Evolutionary conservation across 2,113 vertebrate species (phyloP).

Genomic region (Tragelaphus strepsiceros): DNA sequence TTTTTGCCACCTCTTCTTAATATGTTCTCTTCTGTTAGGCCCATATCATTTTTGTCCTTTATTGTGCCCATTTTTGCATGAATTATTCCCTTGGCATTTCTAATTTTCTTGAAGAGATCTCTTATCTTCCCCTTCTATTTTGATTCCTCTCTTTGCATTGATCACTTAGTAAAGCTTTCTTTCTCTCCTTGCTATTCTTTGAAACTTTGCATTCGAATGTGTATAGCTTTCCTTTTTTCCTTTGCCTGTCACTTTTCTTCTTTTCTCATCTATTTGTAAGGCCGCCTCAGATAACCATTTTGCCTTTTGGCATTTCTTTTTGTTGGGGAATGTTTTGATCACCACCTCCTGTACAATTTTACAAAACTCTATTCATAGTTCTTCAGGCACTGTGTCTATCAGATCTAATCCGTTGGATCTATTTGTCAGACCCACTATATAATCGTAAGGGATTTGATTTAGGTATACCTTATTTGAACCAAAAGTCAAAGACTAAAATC

Average conservation of each 20-base stretch:
- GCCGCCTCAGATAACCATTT: fast-evolving
- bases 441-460: background rate
- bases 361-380: background rate
- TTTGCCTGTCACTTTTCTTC: background rate
- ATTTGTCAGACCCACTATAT: background rate
- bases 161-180: background rate
- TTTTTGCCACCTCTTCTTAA: background rate
- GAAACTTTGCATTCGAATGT: background rate
- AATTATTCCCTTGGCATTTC: background rate
- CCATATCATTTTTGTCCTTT: background rate
- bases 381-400: background rate
- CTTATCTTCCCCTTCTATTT: background rate
- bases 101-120: background rate
- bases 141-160: background rate
- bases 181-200: background rate
- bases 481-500: background rate
- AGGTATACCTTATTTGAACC: background rate
- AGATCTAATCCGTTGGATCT: background rate
- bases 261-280: background rate
- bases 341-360: background rate
- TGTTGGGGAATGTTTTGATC: background rate
- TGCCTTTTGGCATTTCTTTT: background rate
- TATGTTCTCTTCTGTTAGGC: background rate
- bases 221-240: background rate
- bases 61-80: background rate